Percentiles rank a stretch among this genome's conserved stretches.
phyloP scores from a whole-genome alignment of 2,113 vertebrate genomes.

The Penelope pileata region DNA sequence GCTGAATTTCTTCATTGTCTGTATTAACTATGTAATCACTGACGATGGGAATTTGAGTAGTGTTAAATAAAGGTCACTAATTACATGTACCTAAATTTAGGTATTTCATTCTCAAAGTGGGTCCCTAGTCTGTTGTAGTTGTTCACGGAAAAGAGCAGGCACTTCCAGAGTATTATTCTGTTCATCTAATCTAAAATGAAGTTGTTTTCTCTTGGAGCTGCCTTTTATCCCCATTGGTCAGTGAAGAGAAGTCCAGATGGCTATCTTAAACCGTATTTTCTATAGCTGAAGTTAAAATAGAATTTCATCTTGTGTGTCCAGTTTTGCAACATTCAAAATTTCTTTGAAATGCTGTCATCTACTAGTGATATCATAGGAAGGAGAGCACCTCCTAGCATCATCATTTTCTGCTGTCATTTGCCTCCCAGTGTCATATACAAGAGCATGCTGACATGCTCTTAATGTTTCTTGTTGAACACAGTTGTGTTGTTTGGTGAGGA shows the following conservation, averaged over 20 bases:
- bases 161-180: not conserved
- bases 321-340: not conserved
- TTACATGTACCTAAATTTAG: not conserved
- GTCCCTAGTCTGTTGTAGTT: not conserved
- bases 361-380: not conserved
- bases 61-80: not conserved
- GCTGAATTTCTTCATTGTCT: not conserved
- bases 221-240: not conserved
- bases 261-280: not conserved
- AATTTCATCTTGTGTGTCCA: not conserved
- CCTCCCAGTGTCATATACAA: not conserved
- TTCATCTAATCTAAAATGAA: not conserved
- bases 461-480: not conserved
- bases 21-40: not conserved
- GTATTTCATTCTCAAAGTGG: not conserved
- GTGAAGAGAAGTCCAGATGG: not conserved
- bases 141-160: not conserved
- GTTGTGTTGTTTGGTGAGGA: not conserved
- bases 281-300: not conserved
- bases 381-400: not conserved
- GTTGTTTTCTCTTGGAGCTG: not conserved
- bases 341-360: not conserved
- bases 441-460: not conserved
- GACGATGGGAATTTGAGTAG: not conserved
- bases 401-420: not conserved